These are phyloP conservation scores for Chiloscyllium punctatum DNA, from an alignment of 2,797 vertebrate species.

Conservation along the genomic window DNA sequence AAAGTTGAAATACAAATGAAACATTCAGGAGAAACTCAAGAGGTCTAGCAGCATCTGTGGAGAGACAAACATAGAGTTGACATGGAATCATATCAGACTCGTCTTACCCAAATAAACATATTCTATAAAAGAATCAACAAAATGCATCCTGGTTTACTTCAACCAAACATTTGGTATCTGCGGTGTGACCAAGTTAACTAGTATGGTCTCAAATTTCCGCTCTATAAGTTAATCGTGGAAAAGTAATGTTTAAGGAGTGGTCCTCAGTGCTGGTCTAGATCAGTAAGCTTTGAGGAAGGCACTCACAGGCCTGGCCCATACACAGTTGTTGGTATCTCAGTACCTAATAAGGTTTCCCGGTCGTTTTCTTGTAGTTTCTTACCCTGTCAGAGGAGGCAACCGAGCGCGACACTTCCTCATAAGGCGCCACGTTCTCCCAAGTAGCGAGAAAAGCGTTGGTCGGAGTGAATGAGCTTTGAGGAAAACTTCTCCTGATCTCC, in stretches of 20 bases:
- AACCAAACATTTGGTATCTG: not conserved
- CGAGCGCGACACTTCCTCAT: slow-evolving; percentile 63
- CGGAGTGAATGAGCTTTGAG: slow-evolving; percentile 62
- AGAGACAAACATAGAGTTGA: no score
- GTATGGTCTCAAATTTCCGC: not conserved
- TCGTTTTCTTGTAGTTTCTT: slow-evolving; percentile 44
- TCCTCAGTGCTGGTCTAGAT: not conserved
- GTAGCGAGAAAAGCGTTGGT: slow-evolving; percentile 73
- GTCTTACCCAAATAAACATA: no score
- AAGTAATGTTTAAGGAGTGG: not conserved
- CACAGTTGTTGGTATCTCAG: not conserved
- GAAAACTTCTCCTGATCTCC: slow-evolving; percentile 75
- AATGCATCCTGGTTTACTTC: not conserved
- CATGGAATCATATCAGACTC: no score
- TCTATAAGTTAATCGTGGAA: not conserved
- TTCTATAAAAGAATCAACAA: not conserved
- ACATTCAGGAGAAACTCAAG: no score
- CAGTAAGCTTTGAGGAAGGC: not conserved
- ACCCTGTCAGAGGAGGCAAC: slow-evolving; percentile 64
- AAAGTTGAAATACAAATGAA: no score
- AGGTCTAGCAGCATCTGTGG: no score
- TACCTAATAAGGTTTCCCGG: not conserved
- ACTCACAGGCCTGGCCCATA: not conserved
- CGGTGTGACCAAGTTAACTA: not conserved
- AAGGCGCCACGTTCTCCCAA: slow-evolving; percentile 82